Evolutionary conservation across 2,888 invertebrate genomes (phyloP), one percentile per base, ranked within the genome.

Genomic region (Pyrochroa serraticornis): DNA sequence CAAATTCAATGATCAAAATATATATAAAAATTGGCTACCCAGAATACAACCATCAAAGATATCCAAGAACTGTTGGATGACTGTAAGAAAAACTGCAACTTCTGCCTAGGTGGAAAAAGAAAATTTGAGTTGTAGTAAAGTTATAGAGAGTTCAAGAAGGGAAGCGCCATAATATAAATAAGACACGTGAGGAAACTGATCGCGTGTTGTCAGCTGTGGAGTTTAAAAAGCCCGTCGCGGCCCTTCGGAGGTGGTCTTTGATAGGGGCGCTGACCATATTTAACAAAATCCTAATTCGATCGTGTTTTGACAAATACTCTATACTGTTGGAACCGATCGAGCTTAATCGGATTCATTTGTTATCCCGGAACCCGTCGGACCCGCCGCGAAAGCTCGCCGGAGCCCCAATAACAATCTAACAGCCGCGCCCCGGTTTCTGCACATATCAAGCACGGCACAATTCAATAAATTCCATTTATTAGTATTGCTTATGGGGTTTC

Each of bases 401-500:
- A 34, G 8, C 43, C 33, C 41, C 22, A 22, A 22, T 22, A 22
- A 22, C 22, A 22, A 22, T 22, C 22, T 22, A 22, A 22, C 22
- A 22, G 22, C 22, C 22, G 22, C 35, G 36, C 37, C 34, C 14
- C 22, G 22, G 22, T 22, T 22, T 22, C 36, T 37, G 42, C 42
- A 47, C 54, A 55, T 48, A 55, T 55, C 54, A 55, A 49, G 31
- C 56, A 12, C 34, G 55, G 38, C 48, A 50, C 56, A 50, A 56
- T 56, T 56, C 56, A 45, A 56, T 56, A 56, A 49, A 56, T 56
- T 50, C 50, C 39, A 10, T 56, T 56, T 56, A 56, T 56, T 56
- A 49, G 50, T 56, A 56, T 56, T 56, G 49, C 56, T 56, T 56
- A 56, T 56, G 39, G 56, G 56, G 49, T 56, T 53, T 56, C 56